Conservation (phyloP, 2,113 vertebrate genomes). For the Dromas ardeola region DNA sequence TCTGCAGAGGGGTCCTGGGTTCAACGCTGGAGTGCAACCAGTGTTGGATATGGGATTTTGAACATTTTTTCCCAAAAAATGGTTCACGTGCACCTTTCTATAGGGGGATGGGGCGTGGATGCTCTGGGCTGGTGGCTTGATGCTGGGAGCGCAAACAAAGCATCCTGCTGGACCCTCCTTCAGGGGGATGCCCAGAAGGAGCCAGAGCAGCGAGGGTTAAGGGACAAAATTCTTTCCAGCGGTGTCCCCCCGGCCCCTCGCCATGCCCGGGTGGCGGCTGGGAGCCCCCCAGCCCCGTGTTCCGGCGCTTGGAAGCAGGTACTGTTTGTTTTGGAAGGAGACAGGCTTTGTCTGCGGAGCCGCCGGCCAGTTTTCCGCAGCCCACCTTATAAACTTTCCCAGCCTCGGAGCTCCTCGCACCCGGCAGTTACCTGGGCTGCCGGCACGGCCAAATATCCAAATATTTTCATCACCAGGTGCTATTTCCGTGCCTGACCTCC, state of each 20-base stretch:
- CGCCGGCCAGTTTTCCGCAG: not conserved
- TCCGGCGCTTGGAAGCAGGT: not conserved
- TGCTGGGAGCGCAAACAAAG: not conserved
- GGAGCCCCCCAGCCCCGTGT: not conserved
- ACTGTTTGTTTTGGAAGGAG: constrained; percentile 2
- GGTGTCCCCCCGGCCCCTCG: not conserved
- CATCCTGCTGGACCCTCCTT: not conserved
- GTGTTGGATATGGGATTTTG: rapidly evolving
- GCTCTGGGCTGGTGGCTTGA: not conserved
- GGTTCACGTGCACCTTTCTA: rapidly evolving
- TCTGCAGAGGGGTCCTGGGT: not conserved
- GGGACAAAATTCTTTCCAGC: not conserved
- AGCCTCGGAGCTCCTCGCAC: not conserved
- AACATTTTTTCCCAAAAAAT: rapidly evolving
- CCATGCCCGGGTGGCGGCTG: rapidly evolving
- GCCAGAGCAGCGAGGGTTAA: not conserved
- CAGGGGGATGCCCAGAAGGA: not conserved
- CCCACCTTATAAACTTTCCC: not conserved
- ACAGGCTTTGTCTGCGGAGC: not conserved
- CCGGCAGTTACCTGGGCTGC: not conserved
- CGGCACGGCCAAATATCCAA: not conserved
- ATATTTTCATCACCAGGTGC: not conserved
- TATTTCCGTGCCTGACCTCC: not conserved
- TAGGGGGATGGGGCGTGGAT: not conserved
- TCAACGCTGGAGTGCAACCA: rapidly evolving